These are phyloP conservation scores for Ornithoptera alexandrae DNA, from an alignment of 2,888 invertebrate genomes.

Conservation along the genomic window DNA sequence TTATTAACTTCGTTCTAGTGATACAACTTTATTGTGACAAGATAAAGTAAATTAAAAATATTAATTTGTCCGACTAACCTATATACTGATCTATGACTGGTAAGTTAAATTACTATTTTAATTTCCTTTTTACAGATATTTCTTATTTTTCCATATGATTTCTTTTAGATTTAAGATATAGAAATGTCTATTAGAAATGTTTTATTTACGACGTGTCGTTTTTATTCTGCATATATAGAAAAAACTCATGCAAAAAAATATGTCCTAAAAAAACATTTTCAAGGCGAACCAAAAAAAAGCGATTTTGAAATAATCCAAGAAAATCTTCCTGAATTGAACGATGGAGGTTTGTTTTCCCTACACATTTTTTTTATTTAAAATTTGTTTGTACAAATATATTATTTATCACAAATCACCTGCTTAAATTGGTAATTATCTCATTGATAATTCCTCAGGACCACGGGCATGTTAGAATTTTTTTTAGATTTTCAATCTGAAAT, in stretches of 20 bases:
- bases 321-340: conserved; percentile 81
- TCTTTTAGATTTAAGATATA: not conserved
- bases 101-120: not conserved
- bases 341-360: conserved; percentile 81
- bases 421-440: not conserved
- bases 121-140: not conserved
- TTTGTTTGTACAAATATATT: not conserved
- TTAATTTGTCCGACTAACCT: not conserved
- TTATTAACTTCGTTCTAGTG: not conserved
- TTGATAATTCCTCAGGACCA: not conserved
- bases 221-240: conserved; percentile 49
- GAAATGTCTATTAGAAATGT: conserved; percentile 34
- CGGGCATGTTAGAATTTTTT: not conserved
- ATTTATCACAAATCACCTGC: too few species aligned
- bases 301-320: conserved; percentile 85
- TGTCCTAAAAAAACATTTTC: conserved; percentile 82
- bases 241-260: conserved; percentile 81
- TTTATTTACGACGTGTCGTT: conserved; percentile 41
- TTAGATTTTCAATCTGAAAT: not conserved
- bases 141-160: not conserved
- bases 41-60: not conserved
- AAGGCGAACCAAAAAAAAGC: conserved; percentile 82
- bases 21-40: not conserved
- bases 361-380: not conserved
- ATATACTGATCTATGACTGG: not conserved